A percentile compares a stretch with the other conserved stretches of the same genome.
phyloP scores from a whole-genome alignment of 2,113 vertebrate species.

The Reinhardtius hippoglossoides region DNA sequence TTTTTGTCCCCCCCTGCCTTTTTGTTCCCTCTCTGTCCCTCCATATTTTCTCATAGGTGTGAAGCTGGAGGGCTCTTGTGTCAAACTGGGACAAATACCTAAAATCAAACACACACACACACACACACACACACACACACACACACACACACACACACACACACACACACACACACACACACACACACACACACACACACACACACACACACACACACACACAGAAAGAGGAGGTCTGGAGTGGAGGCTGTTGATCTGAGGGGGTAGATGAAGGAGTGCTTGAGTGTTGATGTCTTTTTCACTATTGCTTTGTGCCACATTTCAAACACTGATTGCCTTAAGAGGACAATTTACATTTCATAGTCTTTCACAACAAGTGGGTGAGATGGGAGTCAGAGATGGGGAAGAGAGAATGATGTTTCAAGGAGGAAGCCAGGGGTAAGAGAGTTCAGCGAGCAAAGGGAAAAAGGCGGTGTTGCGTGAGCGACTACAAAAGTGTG shows the following conservation, averaged over 20 bases:
- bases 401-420: slow-evolving; percentile 50
- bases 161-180: slow-evolving; percentile 17
- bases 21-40: slow-evolving; percentile 46
- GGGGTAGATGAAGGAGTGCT: slow-evolving; percentile 74
- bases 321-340: slow-evolving; percentile 79
- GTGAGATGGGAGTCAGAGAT: slow-evolving; percentile 61
- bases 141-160: not conserved
- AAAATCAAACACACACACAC: slow-evolving; percentile 26
- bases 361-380: slow-evolving; percentile 76
- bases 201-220: slow-evolving; percentile 12
- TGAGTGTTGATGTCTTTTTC: slow-evolving; percentile 75
- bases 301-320: slow-evolving; percentile 75
- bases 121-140: not conserved
- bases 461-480: slow-evolving; percentile 38
- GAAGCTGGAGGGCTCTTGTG: slow-evolving; percentile 62
- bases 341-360: slow-evolving; percentile 81
- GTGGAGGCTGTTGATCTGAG: slow-evolving; percentile 68
- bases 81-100: slow-evolving; percentile 73
- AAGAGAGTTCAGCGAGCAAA: slow-evolving; percentile 58
- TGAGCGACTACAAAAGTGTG: slow-evolving; percentile 43
- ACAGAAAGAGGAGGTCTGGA: slow-evolving; percentile 53
- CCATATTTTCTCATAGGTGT: slow-evolving; percentile 57
- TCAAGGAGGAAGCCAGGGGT: slow-evolving; percentile 66
- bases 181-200: slow-evolving; percentile 13
- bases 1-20: slow-evolving; percentile 33